phyloP scores from a whole-genome alignment of 2,113 vertebrate genomes.

The Pampusana beccarii region DNA sequence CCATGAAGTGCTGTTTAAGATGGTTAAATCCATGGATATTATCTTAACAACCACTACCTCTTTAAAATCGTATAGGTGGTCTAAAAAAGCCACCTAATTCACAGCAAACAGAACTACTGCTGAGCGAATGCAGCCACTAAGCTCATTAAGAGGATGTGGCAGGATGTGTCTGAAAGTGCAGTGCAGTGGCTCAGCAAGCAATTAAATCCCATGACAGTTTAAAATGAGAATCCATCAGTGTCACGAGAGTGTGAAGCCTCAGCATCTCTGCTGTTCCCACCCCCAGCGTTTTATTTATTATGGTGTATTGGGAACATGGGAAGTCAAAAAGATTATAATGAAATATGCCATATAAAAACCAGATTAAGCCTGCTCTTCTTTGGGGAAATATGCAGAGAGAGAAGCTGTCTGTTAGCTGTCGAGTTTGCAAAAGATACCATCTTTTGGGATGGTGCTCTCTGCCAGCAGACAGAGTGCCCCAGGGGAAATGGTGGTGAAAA shows the following conservation, averaged over 20 bases:
- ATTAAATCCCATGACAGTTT: constrained; percentile 84
- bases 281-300: constrained; percentile 67
- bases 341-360: constrained; percentile 79
- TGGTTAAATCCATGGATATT: constrained; percentile 38
- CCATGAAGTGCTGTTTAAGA: background rate
- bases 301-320: constrained; percentile 64
- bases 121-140: constrained; percentile 73
- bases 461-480: constrained; percentile 80
- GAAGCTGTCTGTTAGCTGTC: constrained; percentile 83
- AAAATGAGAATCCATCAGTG: constrained; percentile 79
- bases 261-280: constrained; percentile 66
- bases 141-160: constrained; percentile 81
- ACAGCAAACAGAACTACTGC: constrained; percentile 71
- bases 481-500: constrained; percentile 81
- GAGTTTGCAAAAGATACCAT: constrained; percentile 84
- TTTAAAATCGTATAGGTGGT: constrained; percentile 71
- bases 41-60: constrained; percentile 60
- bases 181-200: constrained; percentile 73
- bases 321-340: constrained; percentile 79
- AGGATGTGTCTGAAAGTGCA: constrained; percentile 75
- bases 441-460: constrained; percentile 80
- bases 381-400: constrained; percentile 80
- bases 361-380: constrained; percentile 83
- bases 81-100: constrained; percentile 68
- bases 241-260: constrained; percentile 72